Conservation (phyloP, 1,140 invertebrate genomes). For the Lucilia cuprina region DNA sequence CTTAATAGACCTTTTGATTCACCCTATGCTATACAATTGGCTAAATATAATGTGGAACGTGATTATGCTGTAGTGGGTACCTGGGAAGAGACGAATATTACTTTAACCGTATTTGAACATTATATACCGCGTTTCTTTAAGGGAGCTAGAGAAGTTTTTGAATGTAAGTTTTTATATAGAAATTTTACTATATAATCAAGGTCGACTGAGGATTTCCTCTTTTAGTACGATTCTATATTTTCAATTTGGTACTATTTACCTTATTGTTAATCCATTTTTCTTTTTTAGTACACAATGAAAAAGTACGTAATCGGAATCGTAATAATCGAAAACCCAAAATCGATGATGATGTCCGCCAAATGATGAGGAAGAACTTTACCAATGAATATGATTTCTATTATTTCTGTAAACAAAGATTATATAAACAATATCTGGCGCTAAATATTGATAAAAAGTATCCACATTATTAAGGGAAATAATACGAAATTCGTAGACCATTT, state of each 20-base stretch:
- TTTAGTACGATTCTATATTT: too few species aligned
- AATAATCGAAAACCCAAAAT: conserved; percentile 64
- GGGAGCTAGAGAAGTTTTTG: conserved; percentile 67
- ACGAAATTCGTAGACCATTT: too few species aligned
- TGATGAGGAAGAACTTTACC: conserved; percentile 85
- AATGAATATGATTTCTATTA: conserved; percentile 91
- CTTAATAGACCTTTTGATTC: conserved; percentile 79
- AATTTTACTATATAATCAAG: too few species aligned
- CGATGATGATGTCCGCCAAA: conserved; percentile 80
- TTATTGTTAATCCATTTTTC: neutral
- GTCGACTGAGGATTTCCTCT: too few species aligned
- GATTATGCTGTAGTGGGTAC: conserved; percentile 88
- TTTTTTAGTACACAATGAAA: conserved; percentile 48
- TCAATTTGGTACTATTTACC: neutral
- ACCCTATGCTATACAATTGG: conserved; percentile 76
- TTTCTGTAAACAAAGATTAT: conserved; percentile 84
- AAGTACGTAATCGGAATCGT: conserved; percentile 41
- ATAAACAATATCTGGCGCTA: conserved; percentile 79
- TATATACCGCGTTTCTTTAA: conserved; percentile 84
- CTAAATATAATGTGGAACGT: conserved; percentile 81
- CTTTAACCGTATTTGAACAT: conserved; percentile 80
- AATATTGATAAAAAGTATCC: conserved; percentile 56
- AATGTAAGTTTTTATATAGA: conserved; percentile 45
- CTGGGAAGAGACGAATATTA: conserved; percentile 83
- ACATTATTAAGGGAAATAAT: neutral